Conservation (phyloP, 2,888 invertebrate genomes). For the Agrochola litura region DNA sequence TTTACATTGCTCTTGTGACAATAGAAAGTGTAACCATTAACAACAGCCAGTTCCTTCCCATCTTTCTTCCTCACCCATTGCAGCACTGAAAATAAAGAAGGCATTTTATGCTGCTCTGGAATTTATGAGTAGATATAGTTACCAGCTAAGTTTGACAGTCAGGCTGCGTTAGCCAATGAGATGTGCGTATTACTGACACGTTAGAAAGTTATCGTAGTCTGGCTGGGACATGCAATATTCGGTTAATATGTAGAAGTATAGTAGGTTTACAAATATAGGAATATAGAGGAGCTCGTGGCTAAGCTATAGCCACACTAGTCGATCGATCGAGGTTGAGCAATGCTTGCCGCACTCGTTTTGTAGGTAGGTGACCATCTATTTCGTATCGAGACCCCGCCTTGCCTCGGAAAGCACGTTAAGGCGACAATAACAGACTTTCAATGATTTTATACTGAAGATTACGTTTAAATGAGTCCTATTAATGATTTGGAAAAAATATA, state of each 20-base stretch:
- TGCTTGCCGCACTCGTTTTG: too few species aligned
- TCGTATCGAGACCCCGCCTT: too few species aligned
- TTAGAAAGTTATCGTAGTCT: slow-evolving; percentile 4
- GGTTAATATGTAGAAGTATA: not conserved
- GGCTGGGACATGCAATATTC: not conserved
- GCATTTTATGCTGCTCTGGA: not conserved
- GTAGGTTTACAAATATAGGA: not conserved
- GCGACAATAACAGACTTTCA: too few species aligned
- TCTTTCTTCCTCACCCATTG: slow-evolving; percentile 55
- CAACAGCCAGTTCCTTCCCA: slow-evolving; percentile 68
- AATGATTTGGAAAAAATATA: too few species aligned
- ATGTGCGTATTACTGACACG: not conserved
- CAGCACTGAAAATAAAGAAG: slow-evolving; percentile 44
- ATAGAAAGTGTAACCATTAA: slow-evolving; percentile 56
- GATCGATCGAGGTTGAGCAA: too few species aligned
- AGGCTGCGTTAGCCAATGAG: not conserved
- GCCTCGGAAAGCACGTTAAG: too few species aligned
- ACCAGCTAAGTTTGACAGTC: not conserved
- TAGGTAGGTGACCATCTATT: not conserved
- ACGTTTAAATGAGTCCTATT: too few species aligned
- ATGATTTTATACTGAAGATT: too few species aligned
- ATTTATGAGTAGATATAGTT: not conserved
- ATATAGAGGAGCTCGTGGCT: not conserved
- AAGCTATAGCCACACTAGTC: not conserved
- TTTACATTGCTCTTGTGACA: slow-evolving; percentile 55